phyloP scores from a whole-genome alignment of 2,888 invertebrate genomes.

The Seira musarum region DNA sequence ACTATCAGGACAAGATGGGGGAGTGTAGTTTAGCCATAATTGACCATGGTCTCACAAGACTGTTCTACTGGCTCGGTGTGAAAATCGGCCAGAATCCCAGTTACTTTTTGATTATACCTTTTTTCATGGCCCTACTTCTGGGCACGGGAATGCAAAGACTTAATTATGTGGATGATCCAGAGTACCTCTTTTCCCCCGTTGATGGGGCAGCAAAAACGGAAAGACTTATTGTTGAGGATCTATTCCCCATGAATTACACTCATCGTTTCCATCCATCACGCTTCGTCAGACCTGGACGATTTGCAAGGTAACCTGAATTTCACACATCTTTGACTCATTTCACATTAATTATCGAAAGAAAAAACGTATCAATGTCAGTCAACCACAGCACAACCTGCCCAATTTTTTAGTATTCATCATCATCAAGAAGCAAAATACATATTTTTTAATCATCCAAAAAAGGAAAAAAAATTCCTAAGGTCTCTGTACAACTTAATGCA shows the following conservation, averaged over 20 bases:
- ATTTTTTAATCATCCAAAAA: neutral
- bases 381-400: neutral
- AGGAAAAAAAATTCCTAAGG: neutral
- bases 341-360: too few relatives aligned
- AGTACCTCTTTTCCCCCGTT: conserved; percentile 92
- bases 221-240: conserved; percentile 84
- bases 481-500: neutral
- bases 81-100: conserved; percentile 87
- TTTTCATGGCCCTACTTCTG: conserved; percentile 85
- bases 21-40: conserved; percentile 72
- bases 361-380: conserved; percentile 19
- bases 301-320: conserved; percentile 71
- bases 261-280: conserved; percentile 88
- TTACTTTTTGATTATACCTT: conserved; percentile 90
- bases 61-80: conserved; percentile 86
- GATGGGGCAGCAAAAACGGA: conserved; percentile 83
- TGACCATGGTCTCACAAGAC: conserved; percentile 84
- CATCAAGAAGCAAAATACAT: neutral
- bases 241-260: conserved; percentile 91
- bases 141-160: conserved; percentile 91
- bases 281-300: conserved; percentile 86
- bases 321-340: too few relatives aligned
- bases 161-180: conserved; percentile 91
- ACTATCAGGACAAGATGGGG: conserved; percentile 53
- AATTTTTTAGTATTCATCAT: neutral